phyloP scores from a whole-genome alignment of 2,113 vertebrate species.

The Phalacrocorax carbo region DNA sequence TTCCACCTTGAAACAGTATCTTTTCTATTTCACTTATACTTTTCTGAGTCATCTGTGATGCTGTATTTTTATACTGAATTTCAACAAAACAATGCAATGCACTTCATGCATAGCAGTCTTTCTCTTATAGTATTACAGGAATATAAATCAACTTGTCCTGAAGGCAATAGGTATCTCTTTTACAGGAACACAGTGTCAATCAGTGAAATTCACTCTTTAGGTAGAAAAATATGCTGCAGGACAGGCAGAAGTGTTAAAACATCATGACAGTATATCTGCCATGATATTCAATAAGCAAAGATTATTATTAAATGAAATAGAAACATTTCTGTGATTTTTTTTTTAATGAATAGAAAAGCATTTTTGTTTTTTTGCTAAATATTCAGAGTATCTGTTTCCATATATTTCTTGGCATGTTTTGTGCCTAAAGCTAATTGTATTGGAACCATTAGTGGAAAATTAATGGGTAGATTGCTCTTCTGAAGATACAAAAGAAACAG shows the following conservation, averaged over 20 bases:
- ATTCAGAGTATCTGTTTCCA: background rate
- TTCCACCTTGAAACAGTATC: background rate
- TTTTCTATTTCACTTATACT: background rate
- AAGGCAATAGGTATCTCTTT: background rate
- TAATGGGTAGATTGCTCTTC: background rate
- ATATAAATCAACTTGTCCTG: background rate
- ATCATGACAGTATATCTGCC: background rate
- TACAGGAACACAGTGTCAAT: background rate
- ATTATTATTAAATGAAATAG: background rate
- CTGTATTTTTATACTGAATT: background rate
- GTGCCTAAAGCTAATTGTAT: background rate
- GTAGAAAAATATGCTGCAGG: background rate
- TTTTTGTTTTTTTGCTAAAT: background rate
- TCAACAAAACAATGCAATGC: background rate
- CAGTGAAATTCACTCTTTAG: background rate
- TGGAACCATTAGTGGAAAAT: background rate
- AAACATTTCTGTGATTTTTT: background rate
- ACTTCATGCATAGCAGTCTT: background rate
- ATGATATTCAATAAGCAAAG: background rate
- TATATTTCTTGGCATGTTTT: background rate
- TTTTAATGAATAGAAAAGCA: accelerated
- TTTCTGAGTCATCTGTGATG: background rate
- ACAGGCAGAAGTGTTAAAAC: background rate
- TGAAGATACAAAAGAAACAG: background rate
- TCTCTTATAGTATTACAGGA: background rate